Conservation (phyloP, 2,888 invertebrate genomes). For the Polyploca ridens region DNA sequence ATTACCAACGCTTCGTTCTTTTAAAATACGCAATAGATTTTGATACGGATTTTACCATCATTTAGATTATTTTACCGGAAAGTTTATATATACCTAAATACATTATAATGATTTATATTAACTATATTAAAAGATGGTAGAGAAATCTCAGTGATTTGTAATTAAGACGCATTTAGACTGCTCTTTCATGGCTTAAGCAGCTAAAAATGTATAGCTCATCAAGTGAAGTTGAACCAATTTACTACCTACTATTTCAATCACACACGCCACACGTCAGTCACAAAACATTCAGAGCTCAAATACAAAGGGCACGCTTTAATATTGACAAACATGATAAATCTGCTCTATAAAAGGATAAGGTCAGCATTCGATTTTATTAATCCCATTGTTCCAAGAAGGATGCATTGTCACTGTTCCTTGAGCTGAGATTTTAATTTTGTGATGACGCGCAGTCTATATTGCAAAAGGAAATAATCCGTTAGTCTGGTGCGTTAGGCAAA, state of each 20-base stretch:
- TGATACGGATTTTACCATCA: too few relatives aligned
- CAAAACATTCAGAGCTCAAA: not conserved
- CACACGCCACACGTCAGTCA: not conserved
- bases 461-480: not conserved
- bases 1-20: too few relatives aligned
- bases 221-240: too few relatives aligned
- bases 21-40: too few relatives aligned
- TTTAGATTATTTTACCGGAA: too few relatives aligned
- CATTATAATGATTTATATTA: too few relatives aligned
- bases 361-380: not conserved
- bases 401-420: constrained; percentile 12
- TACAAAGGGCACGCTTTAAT: not conserved
- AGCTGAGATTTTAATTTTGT: not conserved
- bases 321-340: not conserved
- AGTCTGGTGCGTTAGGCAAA: not conserved
- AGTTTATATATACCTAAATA: too few relatives aligned
- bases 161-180: too few relatives aligned
- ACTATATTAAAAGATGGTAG: too few relatives aligned
- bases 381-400: constrained; percentile 12
- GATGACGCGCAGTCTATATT: not conserved
- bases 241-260: not conserved
- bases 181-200: too few relatives aligned
- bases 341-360: not conserved
- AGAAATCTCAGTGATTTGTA: too few relatives aligned
- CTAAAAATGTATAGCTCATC: too few relatives aligned